phyloP scores from a whole-genome alignment of 2,888 invertebrate genomes.

The Drosophila nigritarsus region DNA sequence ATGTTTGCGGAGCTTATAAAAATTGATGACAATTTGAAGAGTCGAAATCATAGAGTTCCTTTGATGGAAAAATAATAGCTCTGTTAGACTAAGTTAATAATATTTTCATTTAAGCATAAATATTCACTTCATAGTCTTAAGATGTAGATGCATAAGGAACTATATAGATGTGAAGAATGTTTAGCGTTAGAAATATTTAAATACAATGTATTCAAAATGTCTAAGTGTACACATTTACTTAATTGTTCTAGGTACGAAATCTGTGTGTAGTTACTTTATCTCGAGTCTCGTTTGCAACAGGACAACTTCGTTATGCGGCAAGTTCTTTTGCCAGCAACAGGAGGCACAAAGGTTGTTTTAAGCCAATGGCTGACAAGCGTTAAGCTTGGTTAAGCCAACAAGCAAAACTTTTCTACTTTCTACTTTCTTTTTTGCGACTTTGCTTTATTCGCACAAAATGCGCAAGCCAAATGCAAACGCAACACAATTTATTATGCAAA shows the following conservation, averaged over 20 bases:
- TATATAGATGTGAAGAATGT: conserved; percentile 15
- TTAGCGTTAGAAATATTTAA: conserved; percentile 45
- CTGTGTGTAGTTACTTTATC: conserved; percentile 20
- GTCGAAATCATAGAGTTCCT: conserved; percentile 50
- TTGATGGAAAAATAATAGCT: conserved; percentile 45
- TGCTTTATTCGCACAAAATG: conserved; percentile 5
- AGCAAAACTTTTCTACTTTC: conserved; percentile 13
- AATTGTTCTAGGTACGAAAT: conserved; percentile 20
- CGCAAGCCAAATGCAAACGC: conserved; percentile 4
- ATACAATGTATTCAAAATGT: conserved; percentile 59
- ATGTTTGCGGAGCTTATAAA: conserved; percentile 18
- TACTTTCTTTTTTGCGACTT: neutral
- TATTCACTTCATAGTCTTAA: conserved; percentile 29
- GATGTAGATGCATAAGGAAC: conserved; percentile 17
- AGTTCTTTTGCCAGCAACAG: conserved; percentile 17
- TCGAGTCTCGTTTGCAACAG: conserved; percentile 7
- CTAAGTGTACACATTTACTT: conserved; percentile 23
- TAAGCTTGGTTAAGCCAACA: conserved; percentile 28
- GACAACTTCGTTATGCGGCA: conserved; percentile 28
- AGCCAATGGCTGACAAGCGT: conserved; percentile 7
- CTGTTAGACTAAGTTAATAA: conserved; percentile 35
- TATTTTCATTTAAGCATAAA: conserved; percentile 4
- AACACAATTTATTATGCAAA: conserved; percentile 42
- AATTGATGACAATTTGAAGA: conserved; percentile 7
- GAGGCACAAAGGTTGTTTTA: conserved; percentile 15